Evolutionary conservation across 2,888 invertebrate species (phyloP), one percentile per base, ranked within the genome.

Genomic region (Antheraea assamensis): DNA sequence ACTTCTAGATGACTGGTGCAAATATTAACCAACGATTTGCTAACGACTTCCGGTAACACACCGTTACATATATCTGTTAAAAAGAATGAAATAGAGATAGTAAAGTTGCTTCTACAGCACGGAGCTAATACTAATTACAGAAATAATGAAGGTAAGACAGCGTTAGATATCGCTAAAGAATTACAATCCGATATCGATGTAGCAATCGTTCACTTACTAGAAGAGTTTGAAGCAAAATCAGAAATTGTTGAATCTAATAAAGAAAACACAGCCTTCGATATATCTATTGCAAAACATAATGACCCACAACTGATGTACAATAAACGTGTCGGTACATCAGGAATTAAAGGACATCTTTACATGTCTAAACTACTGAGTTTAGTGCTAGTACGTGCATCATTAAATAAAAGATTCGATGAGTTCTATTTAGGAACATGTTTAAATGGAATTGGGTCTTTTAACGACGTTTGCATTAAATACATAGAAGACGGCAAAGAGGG

Each of bases 311-410:
- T 66, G 19, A 1, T 30, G 30, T 66, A 66, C 19, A 2, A 30
- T 30, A 68, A 68, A 35, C 68, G 68, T 68, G 21, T 10, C n/a
- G 68, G 68, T 5, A 68, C 68, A 35, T 68, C 68, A 10, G 68
- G 68, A n/a, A 68, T 68, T 31, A 68, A 35, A 5, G 21, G 35
- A 21, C 68, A 68, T 21, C 68, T 68, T n/a, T 68, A 31, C 24
- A n/a, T n/a, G 35, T 68, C 21, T 21, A 68, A 31, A n/a, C 21
- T 68, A n/a, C 35, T 68, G 10, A 35, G 35, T 13, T 68, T 68
- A 21, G 68, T 68, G 10, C 21, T 68, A 10, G 21, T 68, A 35
- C 68, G 68, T 35, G 68, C 68, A 31, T 68, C 68, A 21, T 68
- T 68, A 35, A 31, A 31, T 21, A 68, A 68, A 68, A 7, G 21